These are phyloP conservation scores for Urocitellus parryii DNA, from an alignment of 2,113 vertebrate genomes.

Conservation along the genomic window DNA sequence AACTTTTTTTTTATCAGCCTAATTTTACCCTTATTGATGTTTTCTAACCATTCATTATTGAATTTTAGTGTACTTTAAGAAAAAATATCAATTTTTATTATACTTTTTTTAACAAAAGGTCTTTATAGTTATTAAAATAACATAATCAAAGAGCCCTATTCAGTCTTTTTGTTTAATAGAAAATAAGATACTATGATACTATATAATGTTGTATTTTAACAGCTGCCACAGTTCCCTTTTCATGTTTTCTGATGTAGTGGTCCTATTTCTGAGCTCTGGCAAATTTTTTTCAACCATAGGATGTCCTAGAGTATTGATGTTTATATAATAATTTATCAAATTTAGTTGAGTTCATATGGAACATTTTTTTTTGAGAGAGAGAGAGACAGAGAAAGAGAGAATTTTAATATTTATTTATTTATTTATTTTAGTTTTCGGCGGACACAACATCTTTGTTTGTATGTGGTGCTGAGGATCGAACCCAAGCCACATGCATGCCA, in stretches of 20 bases:
- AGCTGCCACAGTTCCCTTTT: neutral
- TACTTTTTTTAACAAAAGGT: constrained; percentile 3
- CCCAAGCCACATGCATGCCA: too few relatives aligned
- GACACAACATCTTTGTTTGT: too few relatives aligned
- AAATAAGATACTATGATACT: neutral
- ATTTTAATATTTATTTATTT: too few relatives aligned
- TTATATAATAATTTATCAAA: neutral
- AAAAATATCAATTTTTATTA: neutral
- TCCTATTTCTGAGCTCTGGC: neutral
- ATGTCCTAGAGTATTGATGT: neutral
- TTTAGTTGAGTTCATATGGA: neutral
- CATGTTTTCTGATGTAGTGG: neutral
- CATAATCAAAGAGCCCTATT: neutral
- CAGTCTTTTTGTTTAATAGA: neutral
- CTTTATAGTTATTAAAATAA: constrained; percentile 13
- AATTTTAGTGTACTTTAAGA: neutral
- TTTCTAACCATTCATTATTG: neutral
- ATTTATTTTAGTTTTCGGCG: too few relatives aligned
- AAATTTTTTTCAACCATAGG: neutral
- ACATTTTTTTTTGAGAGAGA: neutral
- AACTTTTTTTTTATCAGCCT: constrained; percentile 25
- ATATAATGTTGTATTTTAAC: neutral
- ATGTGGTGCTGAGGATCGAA: too few relatives aligned
- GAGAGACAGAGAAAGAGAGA: too few relatives aligned
- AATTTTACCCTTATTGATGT: constrained; percentile 35